Evolutionary conservation across 2,113 vertebrate species (phyloP).

Genomic region (Eulemur rufifrons): DNA sequence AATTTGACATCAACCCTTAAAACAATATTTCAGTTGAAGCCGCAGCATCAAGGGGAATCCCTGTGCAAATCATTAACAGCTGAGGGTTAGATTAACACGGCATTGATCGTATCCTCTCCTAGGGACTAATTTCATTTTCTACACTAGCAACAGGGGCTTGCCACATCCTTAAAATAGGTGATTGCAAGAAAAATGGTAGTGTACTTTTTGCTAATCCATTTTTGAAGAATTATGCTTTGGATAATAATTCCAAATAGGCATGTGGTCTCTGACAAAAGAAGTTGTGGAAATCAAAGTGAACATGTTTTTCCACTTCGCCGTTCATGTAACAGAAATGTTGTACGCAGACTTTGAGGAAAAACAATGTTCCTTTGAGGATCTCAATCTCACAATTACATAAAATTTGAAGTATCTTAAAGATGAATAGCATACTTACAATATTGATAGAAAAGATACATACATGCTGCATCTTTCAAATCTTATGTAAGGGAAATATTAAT

Average conservation of each 20-base stretch:
- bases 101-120: slow-evolving; percentile 81
- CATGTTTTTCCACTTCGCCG: slow-evolving; percentile 74
- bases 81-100: slow-evolving; percentile 85
- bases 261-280: slow-evolving; percentile 75
- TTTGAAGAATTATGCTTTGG: slow-evolving; percentile 69
- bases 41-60: slow-evolving; percentile 80
- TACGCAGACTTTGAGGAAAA: slow-evolving; percentile 58
- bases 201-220: slow-evolving; percentile 68
- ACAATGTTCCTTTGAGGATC: slow-evolving; percentile 69
- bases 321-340: slow-evolving; percentile 64
- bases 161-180: slow-evolving; percentile 79
- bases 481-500: slow-evolving; percentile 53
- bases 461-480: slow-evolving; percentile 8
- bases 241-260: slow-evolving; percentile 67
- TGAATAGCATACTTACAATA: background rate
- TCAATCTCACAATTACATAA: slow-evolving; percentile 60
- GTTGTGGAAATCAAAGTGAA: slow-evolving; percentile 51
- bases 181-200: slow-evolving; percentile 73
- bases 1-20: slow-evolving; percentile 81
- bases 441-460: background rate
- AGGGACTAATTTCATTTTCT: slow-evolving; percentile 85
- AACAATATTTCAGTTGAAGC: slow-evolving; percentile 82
- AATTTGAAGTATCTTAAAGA: slow-evolving; percentile 39
- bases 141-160: slow-evolving; percentile 78
- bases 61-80: slow-evolving; percentile 87